Evolutionary conservation across 2,888 invertebrate species (phyloP).

Genomic region (Trichacis sp.): DNA sequence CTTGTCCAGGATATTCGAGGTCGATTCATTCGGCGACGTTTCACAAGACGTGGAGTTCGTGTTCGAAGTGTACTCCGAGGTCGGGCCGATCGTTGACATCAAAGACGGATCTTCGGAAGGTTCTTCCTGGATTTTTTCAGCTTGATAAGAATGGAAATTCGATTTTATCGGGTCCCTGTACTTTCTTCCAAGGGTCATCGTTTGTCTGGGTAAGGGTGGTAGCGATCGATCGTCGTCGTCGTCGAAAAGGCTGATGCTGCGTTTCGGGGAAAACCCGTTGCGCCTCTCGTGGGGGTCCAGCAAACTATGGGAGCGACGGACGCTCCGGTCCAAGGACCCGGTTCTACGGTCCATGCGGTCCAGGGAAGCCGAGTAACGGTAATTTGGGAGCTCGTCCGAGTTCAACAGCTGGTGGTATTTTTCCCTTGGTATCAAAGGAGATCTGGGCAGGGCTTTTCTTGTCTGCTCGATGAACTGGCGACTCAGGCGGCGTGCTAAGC

Average conservation of each 20-base stretch:
- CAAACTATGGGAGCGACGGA: conserved; percentile 60
- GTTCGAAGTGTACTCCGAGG: conserved; percentile 44
- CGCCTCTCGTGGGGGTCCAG: conserved; percentile 46
- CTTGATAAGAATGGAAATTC: conserved; percentile 43
- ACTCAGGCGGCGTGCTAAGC: conserved; percentile 62
- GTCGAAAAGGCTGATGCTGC: conserved; percentile 61
- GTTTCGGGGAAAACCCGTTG: conserved; percentile 45
- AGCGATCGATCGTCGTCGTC: conserved; percentile 50
- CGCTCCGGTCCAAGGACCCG: conserved; percentile 52
- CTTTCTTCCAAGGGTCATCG: conserved; percentile 53
- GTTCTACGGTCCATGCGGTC: conserved; percentile 53
- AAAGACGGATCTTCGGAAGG: conserved; percentile 50
- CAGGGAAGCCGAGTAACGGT: conserved; percentile 39
- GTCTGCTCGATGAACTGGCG: conserved; percentile 63
- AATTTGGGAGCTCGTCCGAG: conserved; percentile 1
- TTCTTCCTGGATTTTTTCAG: conserved; percentile 64
- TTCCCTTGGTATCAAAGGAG: conserved; percentile 59
- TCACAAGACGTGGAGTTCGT: conserved; percentile 49
- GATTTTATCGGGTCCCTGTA: conserved; percentile 51
- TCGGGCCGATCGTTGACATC: conserved; percentile 31
- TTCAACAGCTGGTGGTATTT: conserved; percentile 3
- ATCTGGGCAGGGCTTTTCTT: conserved; percentile 57
- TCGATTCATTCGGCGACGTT: conserved; percentile 58
- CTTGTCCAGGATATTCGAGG: conserved; percentile 52
- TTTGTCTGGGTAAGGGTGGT: conserved; percentile 52